Evolutionary conservation across 2,888 invertebrate species (phyloP), one percentile per base, ranked within the genome.

Genomic region (Hypolimnas misippus): DNA sequence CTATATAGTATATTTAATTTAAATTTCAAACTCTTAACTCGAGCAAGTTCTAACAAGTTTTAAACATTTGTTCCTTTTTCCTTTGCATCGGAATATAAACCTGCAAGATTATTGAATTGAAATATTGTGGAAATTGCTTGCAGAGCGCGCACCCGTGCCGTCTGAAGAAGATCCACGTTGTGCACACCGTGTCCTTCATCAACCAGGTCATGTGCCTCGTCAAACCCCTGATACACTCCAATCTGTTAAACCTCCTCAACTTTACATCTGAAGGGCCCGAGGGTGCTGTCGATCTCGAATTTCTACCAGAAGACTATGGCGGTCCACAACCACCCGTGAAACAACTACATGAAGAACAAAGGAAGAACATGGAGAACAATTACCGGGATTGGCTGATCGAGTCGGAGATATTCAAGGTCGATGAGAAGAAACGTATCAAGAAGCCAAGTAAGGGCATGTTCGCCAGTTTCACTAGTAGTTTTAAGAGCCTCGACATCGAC

Each of bases 61-160:
- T 7, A 31, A n/a, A n/a, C n/a, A n/a, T n/a, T n/a, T n/a, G n/a
- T n/a, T n/a, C n/a, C n/a, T n/a, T n/a, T n/a, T n/a, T n/a, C n/a
- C n/a, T n/a, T n/a, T n/a, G n/a, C n/a, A n/a, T n/a, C n/a, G n/a
- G n/a, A n/a, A n/a, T n/a, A n/a, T 29, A 29, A 4, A 29, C 29
- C 29, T 4, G 29, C 3, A 29, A 4, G 38, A 6, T n/a, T 10
- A 8, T 46, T 10, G 17, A 33, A 16, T 21, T 25, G 0, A 35
- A 12, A 46, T 31, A 4, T 12, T 12, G n/a, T 19, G 25, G 0
- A n/a, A 31, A 19, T 35, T n/a, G 29, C 25, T 86, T 90, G 17
- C 84, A 94, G 94, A 94, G 94, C 75, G 95, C 94, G 0, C 94
- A 95, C 76, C 95, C 95, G 0, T 94, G 93, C 53, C 93, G 94